Percentiles rank a stretch among this genome's conserved stretches.
Evolutionary conservation across 2,888 invertebrate species (phyloP).

Genomic region (Spodoptera exigua): DNA sequence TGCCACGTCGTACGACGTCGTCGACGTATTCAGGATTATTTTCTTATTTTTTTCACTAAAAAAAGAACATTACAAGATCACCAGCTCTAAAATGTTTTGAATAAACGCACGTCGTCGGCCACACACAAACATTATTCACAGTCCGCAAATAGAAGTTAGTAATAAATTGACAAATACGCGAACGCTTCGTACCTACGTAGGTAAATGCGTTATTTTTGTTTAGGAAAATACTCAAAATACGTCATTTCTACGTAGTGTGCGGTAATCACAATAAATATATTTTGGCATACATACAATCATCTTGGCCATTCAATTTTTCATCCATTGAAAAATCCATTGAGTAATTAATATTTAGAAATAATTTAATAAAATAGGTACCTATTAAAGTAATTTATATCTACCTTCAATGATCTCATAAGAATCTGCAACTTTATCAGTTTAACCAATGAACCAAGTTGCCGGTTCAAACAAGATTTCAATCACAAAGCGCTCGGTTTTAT

Average conservation of each 20-base stretch:
- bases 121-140: slow-evolving; percentile 24
- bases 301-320: no score
- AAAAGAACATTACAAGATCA: slow-evolving; percentile 27
- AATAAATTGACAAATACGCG: slow-evolving; percentile 22
- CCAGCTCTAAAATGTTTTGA: slow-evolving; percentile 44
- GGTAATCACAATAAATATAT: no score
- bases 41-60: slow-evolving; percentile 7
- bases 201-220: no score
- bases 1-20: slow-evolving; percentile 5
- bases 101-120: slow-evolving; percentile 18
- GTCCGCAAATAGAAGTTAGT: slow-evolving; percentile 41
- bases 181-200: slow-evolving; percentile 1
- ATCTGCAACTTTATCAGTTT: slow-evolving; percentile 39
- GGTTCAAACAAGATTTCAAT: slow-evolving; percentile 49
- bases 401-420: slow-evolving; percentile 22
- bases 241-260: no score
- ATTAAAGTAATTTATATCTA: not conserved
- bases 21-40: slow-evolving; percentile 10
- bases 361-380: not conserved
- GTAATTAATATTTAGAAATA: no score
- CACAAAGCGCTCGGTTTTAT: slow-evolving; percentile 18
- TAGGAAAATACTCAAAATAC: no score
- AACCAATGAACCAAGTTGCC: slow-evolving; percentile 46
- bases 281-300: no score
- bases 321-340: no score